Evolutionary conservation across 2,888 invertebrate species (phyloP).

Genomic region (Galeruca laticollis): DNA sequence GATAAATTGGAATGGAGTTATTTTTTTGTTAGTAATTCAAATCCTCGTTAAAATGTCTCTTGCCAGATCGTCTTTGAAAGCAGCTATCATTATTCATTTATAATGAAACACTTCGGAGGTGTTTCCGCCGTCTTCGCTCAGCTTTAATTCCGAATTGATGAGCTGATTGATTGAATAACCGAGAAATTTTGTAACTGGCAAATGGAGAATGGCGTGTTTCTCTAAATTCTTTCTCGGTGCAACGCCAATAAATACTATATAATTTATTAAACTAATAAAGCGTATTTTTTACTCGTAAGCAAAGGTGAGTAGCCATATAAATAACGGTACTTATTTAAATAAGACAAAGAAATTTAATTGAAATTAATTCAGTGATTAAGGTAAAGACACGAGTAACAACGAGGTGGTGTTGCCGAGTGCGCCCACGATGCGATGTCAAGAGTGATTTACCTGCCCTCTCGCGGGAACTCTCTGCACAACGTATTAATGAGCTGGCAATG

Average conservation of each 20-base stretch:
- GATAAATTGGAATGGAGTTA: constrained; percentile 30
- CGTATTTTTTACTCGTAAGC: too few relatives aligned
- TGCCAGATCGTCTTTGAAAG: constrained; percentile 19
- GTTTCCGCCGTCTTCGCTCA: constrained; percentile 17
- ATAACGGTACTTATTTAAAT: too few relatives aligned
- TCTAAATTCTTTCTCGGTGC: not conserved
- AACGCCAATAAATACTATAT: not conserved
- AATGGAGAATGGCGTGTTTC: not conserved
- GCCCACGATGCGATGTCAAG: constrained; percentile 32
- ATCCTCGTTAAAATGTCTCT: constrained; percentile 20
- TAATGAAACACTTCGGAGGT: constrained; percentile 31
- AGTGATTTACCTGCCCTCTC: constrained; percentile 65
- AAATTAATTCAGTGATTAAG: constrained; percentile 64
- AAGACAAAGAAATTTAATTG: constrained; percentile 46
- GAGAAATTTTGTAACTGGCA: not conserved
- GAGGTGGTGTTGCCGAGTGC: constrained; percentile 29
- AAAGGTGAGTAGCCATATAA: too few relatives aligned
- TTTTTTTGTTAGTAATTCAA: constrained; percentile 24
- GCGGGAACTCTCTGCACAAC: constrained; percentile 58
- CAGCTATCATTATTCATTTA: constrained; percentile 29
- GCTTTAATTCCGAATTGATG: constrained; percentile 13
- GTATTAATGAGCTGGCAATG: constrained; percentile 67
- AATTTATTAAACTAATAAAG: too few relatives aligned
- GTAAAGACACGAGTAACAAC: constrained; percentile 59
- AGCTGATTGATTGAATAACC: constrained; percentile 13